Evolutionary conservation across 2,113 vertebrate genomes (phyloP).

Genomic region (Zapornia atra): DNA sequence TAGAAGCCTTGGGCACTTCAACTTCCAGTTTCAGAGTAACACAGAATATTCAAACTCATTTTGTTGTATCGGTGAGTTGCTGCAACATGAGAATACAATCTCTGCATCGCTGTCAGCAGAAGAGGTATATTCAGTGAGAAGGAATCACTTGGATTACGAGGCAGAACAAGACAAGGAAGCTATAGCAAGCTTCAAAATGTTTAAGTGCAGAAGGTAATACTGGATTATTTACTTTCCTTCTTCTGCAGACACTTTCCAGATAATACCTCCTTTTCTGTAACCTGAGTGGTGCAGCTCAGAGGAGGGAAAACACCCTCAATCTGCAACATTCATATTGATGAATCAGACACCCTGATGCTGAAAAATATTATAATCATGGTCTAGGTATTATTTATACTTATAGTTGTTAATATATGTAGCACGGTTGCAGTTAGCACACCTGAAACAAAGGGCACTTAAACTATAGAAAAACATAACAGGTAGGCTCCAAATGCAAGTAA

Average conservation of each 20-base stretch:
- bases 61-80: not conserved
- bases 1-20: not conserved
- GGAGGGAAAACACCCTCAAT: not conserved
- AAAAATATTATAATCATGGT: not conserved
- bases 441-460: not conserved
- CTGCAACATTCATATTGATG: not conserved
- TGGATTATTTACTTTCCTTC: not conserved
- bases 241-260: not conserved
- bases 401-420: not conserved
- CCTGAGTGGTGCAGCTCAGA: not conserved
- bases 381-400: not conserved
- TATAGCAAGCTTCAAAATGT: not conserved
- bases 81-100: not conserved
- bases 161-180: not conserved
- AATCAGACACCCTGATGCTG: not conserved
- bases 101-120: not conserved
- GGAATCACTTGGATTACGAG: not conserved
- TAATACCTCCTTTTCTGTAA: not conserved
- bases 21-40: not conserved
- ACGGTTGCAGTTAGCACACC: not conserved
- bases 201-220: not conserved
- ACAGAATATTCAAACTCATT: not conserved
- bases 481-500: not conserved
- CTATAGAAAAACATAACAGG: not conserved
- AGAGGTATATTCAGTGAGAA: not conserved